Base-by-base conservation (phyloP, 2,113 vertebrate species). In the Pogonocichla stellata region DNA sequence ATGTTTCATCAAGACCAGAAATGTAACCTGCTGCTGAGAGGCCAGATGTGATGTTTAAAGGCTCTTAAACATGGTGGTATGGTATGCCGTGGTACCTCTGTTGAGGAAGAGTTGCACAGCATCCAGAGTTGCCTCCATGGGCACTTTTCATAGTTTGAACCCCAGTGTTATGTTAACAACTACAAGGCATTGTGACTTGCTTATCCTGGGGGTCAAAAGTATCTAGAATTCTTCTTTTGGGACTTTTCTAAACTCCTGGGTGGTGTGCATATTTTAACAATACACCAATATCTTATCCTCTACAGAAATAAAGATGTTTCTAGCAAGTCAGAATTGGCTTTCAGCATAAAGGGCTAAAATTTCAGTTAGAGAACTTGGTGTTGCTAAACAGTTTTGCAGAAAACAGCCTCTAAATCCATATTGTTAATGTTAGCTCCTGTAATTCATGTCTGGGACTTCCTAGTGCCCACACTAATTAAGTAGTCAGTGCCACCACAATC, bases 81-180 rank as follows among this genome's bases (percentile, higher is more conserved):
- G n/a, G n/a, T 23, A 4, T 62, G 23, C 29, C 3, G 0, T 75
- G 53, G 10, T 42, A 38, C 8, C 4, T 73, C 40, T 64, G 1
- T 12, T 5, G 12, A 18, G 45, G 13, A 79, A 38, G 9, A 56
- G 16, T 13, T 91, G 58, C 14, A 26, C 2, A 1, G 5, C 1
- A 0, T 69, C 14, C 0, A 1, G 47, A 0, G 2, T 6, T 1
- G 6, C 50, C 50, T 51, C 50, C 50, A 51, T 4, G 58, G 43
- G 25, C 25, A 28, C 7, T 2, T 29, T 25, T 72, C 10, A 8
- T 42, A 15, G 10, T 45, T 42, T 62, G 25, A 58, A 33, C 9
- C 56, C 47, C 22, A 80, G 40, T n/a, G 15, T 58, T 56, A 58
- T 23, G 22, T 34, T 69, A 58, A 42, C 51, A 70, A 6, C 50